phyloP scores from a whole-genome alignment of 2,888 invertebrate genomes.

The Agrotis ipsilon region DNA sequence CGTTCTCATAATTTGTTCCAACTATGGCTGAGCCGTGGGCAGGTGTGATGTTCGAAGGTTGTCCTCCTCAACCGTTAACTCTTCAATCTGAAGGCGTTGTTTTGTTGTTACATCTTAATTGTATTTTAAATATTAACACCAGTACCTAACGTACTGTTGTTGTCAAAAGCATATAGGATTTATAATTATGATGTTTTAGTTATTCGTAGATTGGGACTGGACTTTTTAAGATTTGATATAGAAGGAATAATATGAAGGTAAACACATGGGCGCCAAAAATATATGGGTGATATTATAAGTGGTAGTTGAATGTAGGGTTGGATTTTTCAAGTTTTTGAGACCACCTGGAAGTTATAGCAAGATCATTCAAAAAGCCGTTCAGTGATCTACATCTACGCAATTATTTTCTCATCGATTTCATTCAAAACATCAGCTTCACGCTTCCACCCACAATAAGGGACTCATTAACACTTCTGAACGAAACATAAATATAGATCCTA shows the following conservation, averaged over 20 bases:
- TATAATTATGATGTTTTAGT: neutral
- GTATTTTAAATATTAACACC: neutral
- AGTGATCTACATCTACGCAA: constrained; percentile 28
- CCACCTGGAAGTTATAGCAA: neutral
- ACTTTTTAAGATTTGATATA: neutral
- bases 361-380: neutral
- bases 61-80: constrained; percentile 38
- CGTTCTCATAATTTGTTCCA: constrained; percentile 49
- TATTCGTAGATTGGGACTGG: neutral
- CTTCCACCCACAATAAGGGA: constrained; percentile 67
- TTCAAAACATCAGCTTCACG: constrained; percentile 55
- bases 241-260: neutral
- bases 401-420: constrained; percentile 65
- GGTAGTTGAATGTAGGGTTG: too few species aligned
- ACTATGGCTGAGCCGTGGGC: constrained; percentile 55
- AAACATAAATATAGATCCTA: constrained; percentile 68
- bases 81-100: constrained; percentile 17
- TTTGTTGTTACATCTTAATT: constrained; percentile 35
- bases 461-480: constrained; percentile 71
- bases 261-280: too few species aligned
- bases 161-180: neutral
- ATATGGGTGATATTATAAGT: too few species aligned
- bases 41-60: constrained; percentile 56
- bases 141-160: neutral
- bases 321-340: neutral